phyloP scores from a whole-genome alignment of 1,140 invertebrate genomes.

The Pemphigus obesinymphae region DNA sequence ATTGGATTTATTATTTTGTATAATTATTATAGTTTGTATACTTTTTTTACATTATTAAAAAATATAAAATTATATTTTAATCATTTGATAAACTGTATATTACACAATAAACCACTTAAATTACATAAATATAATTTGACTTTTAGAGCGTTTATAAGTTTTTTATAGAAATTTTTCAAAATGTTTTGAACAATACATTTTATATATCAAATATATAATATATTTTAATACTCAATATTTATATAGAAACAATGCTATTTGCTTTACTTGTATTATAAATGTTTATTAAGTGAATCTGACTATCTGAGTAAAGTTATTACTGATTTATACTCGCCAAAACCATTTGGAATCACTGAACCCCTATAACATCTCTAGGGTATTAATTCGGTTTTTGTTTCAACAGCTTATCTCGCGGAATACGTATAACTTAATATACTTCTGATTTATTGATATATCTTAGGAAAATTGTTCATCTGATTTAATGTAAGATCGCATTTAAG shows the following conservation, averaged over 20 bases:
- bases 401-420: background rate
- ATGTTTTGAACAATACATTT: too few relatives aligned
- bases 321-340: background rate
- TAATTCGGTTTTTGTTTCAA: background rate
- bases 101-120: too few relatives aligned
- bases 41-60: too few relatives aligned
- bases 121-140: too few relatives aligned
- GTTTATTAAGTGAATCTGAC: background rate
- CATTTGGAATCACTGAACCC: background rate
- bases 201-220: too few relatives aligned
- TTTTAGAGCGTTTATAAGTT: too few relatives aligned
- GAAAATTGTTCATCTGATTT: too few relatives aligned
- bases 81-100: too few relatives aligned
- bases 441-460: background rate
- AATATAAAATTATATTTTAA: too few relatives aligned
- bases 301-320: background rate
- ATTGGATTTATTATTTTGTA: too few relatives aligned
- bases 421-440: background rate
- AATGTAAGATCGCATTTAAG: background rate
- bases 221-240: background rate
- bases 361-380: background rate
- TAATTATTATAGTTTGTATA: too few relatives aligned
- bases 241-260: background rate
- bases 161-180: too few relatives aligned
- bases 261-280: background rate